Conservation (phyloP, 2,113 vertebrate species). For the Plestiodon gilberti region DNA sequence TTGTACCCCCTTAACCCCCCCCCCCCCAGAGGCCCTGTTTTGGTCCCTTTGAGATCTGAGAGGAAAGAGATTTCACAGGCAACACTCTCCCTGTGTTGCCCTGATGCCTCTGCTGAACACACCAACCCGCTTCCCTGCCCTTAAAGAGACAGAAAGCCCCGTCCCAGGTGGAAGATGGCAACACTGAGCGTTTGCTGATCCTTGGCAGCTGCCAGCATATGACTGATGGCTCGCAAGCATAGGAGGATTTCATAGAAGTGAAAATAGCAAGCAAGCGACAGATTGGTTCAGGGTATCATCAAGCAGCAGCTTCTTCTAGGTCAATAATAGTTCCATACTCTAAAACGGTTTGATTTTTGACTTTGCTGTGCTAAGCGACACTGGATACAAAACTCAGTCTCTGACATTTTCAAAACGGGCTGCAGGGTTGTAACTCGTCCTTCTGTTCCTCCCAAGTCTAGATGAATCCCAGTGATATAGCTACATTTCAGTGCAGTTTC, state of each 20-base stretch:
- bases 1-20: too few species aligned
- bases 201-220: neutral
- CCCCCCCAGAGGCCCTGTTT: neutral
- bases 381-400: neutral
- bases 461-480: accelerated
- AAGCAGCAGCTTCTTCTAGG: neutral
- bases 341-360: neutral
- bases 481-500: neutral
- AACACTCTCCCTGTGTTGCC: neutral
- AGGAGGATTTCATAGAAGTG: neutral
- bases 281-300: neutral
- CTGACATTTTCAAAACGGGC: neutral
- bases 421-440: neutral
- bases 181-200: neutral
- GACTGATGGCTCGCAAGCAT: neutral
- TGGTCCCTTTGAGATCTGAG: neutral
- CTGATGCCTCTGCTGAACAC: neutral
- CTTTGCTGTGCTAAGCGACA: neutral
- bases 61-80: neutral
- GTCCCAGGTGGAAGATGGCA: neutral
- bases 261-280: neutral
- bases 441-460: neutral
- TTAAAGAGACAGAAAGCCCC: neutral
- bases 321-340: neutral
- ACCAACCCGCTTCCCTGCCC: neutral